Percentiles rank a stretch among this genome's conserved stretches.
phyloP scores from a whole-genome alignment of 2,797 vertebrate genomes.

The Salmo trutta region DNA sequence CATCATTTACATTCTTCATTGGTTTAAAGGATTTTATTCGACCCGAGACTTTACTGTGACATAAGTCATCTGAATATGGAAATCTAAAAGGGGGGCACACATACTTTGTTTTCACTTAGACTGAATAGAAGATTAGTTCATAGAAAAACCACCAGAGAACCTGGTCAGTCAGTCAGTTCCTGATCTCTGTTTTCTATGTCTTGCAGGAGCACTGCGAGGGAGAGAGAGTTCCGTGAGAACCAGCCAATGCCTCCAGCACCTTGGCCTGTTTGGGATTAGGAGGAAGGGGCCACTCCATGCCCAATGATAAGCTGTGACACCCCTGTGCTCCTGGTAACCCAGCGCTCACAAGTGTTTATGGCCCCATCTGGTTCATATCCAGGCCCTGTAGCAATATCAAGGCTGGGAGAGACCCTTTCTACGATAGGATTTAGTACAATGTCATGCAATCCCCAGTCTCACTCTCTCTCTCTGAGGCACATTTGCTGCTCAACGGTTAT shows the following conservation, averaged over 20 bases:
- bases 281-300: slow-evolving; percentile 52
- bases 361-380: slow-evolving; percentile 74
- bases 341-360: slow-evolving; percentile 77
- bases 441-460: slow-evolving; percentile 36
- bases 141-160: slow-evolving; percentile 45
- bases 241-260: slow-evolving; percentile 41
- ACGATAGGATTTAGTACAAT: slow-evolving; percentile 45
- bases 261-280: slow-evolving; percentile 76
- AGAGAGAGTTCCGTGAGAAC: slow-evolving; percentile 62
- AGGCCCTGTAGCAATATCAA: slow-evolving; percentile 43
- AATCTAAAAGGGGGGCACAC: slow-evolving; percentile 18
- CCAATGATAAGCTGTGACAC: slow-evolving; percentile 67
- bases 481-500: too few species aligned
- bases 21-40: slow-evolving; percentile 8
- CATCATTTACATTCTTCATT: slow-evolving; percentile 30
- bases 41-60: slow-evolving; percentile 32
- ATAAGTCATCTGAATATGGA: slow-evolving; percentile 28
- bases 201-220: slow-evolving; percentile 28
- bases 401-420: slow-evolving; percentile 41
- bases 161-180: slow-evolving; percentile 21
- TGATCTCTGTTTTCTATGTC: slow-evolving; percentile 41
- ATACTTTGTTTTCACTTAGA: slow-evolving; percentile 14
- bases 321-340: slow-evolving; percentile 50
- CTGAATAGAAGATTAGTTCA: slow-evolving; percentile 45
- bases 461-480: too few species aligned